Base-by-base conservation (phyloP, 2,797 vertebrate genomes). In the Chiloscyllium punctatum region DNA sequence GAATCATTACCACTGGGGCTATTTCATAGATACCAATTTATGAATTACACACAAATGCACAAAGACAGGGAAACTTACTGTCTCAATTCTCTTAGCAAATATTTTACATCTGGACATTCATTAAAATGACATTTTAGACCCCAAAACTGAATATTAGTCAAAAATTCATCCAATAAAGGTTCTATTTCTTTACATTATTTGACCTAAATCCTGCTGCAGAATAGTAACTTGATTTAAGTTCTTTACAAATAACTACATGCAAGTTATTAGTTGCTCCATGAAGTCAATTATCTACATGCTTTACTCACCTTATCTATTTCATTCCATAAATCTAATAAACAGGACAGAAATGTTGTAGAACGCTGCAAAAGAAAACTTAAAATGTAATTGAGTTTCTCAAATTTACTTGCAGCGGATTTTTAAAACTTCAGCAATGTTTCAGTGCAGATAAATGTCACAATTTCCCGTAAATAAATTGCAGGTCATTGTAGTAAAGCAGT, bases 291-390 rank as follows among this genome's bases (percentile, higher is more conserved):
- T 72, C 18, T 48, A 25, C 71, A 4, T 33, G 1, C 51, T 77
- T 77, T 74, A n/a, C 94, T 95, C 74, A 95, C 94, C 30, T 25
- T 30, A 33, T 95, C 25, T 21, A 74, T 30, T 95, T 95, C 77
- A 77, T 95, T 71, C 71, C 25, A 95, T 53, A 77, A 95, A 57
- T 95, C 94, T 71, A 95, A 77, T 77, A 95, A 77, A 53, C 71
- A 57, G 13, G 69, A 33, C 25, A 95, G 11, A 57, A 95, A 95
- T 77, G 51, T n/a, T 72, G 71, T 33, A 9, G 94, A 77, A 27
- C 77, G 23, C 94, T 95, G 25, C 71, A 95, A 95, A 74, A 95
- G 71, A 95, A 51, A 53, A 95, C 48, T 21, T 77, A 48, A 77
- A 74, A 9, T 6, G 21, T 74, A 92, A 92, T 2, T 68, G n/a